Conservation (phyloP, 2,888 invertebrate genomes). For the Acronicta aceris region DNA sequence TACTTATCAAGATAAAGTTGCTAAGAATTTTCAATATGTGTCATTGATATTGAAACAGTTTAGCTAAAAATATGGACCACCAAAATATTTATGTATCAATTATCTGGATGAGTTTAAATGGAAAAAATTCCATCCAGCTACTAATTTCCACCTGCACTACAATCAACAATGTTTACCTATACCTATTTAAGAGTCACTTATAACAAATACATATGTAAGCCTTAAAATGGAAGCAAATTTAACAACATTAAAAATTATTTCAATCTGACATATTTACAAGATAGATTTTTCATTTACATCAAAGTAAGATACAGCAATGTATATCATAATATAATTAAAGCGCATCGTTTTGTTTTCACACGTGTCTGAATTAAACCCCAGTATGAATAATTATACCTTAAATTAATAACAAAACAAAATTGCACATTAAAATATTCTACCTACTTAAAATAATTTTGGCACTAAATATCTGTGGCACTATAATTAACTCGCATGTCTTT, state of each 20-base stretch:
- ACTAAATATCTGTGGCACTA: conserved; percentile 91
- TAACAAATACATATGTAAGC: conserved; percentile 82
- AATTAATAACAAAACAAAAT: conserved; percentile 86
- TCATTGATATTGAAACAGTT: conserved; percentile 84
- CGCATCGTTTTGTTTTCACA: conserved; percentile 86
- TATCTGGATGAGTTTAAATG: conserved; percentile 54
- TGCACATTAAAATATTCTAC: conserved; percentile 88
- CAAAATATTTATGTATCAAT: conserved; percentile 64
- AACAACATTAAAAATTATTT: conserved; percentile 82
- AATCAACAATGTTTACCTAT: conserved; percentile 65
- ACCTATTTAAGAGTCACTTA: conserved; percentile 74
- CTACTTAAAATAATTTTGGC: conserved; percentile 90
- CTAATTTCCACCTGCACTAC: conserved; percentile 55
- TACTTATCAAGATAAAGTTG: conserved; percentile 76
- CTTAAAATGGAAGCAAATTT: conserved; percentile 85
- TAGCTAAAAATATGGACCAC: conserved; percentile 80
- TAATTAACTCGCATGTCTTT: conserved; percentile 85
- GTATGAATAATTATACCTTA: conserved; percentile 82
- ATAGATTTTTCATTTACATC: conserved; percentile 73
- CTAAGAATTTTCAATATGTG: conserved; percentile 83
- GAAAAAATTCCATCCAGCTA: conserved; percentile 44
- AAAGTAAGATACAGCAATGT: conserved; percentile 72
- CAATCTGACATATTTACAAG: conserved; percentile 83
- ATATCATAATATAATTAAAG: conserved; percentile 81
- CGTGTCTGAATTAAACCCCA: conserved; percentile 79